Evolutionary conservation across 2,113 vertebrate species (phyloP), one percentile per base, ranked within the genome.

Genomic region (Brachirus orientalis): DNA sequence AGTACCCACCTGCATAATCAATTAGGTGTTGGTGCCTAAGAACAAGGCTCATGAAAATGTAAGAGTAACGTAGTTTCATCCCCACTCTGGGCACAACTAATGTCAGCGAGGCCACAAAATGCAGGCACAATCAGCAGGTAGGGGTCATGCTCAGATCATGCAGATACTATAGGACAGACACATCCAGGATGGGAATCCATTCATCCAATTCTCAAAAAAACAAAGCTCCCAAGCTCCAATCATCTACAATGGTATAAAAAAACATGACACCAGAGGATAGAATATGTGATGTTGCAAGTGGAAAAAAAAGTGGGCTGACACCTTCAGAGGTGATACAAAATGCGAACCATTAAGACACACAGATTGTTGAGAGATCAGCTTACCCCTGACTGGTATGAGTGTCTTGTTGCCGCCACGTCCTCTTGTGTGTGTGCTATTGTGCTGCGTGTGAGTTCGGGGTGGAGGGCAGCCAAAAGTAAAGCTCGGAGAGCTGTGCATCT

Each of bases 371-470:
- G 37, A 58, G 44, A 55, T 81, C 50, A 60, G 51, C 96, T 96
- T 93, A 98, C 97, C 97, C 93, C 94, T 94, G 87, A 95, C 88
- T 0, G 89, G 89, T 13, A 92, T 95, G 1, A 92, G 89, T 43
- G 90, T 72, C 74, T 89, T 81, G 74, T 89, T 67, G 69, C 71
- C 72, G 47, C 86, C 86, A 0, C 87, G 72, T 51, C 63, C 76
- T 0, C 69, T 13, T 75, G 64, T 48, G 83, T 93, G 55, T 1
- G 61, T 43, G 72, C 72, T 13, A 77, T 67, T 66, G 91, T 62
- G 91, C 83, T 75, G 89, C 20, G 35, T 47, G 67, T 66, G 76
- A 5, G n/a, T 75, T 63, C n/a, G 65, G 47, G 69, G 75, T 35
- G 1, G 75, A 6, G 89, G 73, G 90, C 93, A 94, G 74, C 94